phyloP scores from a whole-genome alignment of 2,888 invertebrate species.

The Rhyacophila evoluta region DNA sequence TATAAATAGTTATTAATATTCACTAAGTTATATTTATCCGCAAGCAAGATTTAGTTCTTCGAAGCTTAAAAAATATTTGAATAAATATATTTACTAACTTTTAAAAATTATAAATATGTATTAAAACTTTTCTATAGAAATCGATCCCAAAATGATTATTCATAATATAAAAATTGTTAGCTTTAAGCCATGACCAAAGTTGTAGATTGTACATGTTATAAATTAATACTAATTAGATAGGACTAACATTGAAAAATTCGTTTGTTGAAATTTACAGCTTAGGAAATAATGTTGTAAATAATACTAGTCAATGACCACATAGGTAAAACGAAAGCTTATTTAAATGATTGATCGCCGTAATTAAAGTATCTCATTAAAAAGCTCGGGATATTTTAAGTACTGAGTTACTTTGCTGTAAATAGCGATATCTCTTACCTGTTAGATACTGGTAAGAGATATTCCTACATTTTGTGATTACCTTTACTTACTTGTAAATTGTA shows the following conservation, averaged over 20 bases:
- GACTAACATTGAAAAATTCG: constrained; percentile 38
- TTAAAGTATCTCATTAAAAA: not conserved
- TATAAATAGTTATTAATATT: not conserved
- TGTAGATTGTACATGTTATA: constrained; percentile 46
- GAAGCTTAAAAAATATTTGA: not conserved
- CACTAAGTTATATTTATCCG: not conserved
- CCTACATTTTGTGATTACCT: constrained; percentile 50
- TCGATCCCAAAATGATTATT: constrained; percentile 25
- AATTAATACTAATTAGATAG: constrained; percentile 42
- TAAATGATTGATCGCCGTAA: constrained; percentile 26
- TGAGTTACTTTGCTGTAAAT: constrained; percentile 43
- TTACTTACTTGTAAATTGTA: constrained; percentile 52
- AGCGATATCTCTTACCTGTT: constrained; percentile 28
- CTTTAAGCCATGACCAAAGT: constrained; percentile 55
- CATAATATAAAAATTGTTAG: constrained; percentile 34
- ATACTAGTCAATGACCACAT: constrained; percentile 52
- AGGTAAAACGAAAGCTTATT: constrained; percentile 47
- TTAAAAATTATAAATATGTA: not conserved
- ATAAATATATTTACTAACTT: constrained; percentile 25
- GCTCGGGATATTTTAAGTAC: constrained; percentile 12
- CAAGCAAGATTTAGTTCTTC: not conserved
- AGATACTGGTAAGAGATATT: constrained; percentile 41
- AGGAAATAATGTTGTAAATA: constrained; percentile 47
- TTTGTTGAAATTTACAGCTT: constrained; percentile 50
- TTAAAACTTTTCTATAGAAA: not conserved